phyloP scores from a whole-genome alignment of 2,113 vertebrate species.

The Rhinichthys klamathensis region DNA sequence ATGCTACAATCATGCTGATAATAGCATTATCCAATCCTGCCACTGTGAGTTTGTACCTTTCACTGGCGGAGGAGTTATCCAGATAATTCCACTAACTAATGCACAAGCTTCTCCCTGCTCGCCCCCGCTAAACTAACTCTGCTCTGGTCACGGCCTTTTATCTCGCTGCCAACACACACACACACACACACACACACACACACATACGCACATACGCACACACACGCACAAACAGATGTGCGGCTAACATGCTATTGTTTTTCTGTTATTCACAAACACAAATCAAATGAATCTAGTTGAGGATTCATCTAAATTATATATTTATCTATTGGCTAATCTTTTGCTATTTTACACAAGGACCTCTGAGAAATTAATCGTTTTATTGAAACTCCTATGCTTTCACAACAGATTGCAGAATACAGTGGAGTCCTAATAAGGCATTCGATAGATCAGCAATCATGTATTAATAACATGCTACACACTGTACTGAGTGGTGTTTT shows the following conservation, averaged over 20 bases:
- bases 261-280: neutral
- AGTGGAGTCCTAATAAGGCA: constrained; percentile 14
- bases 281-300: constrained; percentile 12
- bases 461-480: neutral
- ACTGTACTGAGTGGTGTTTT: constrained; percentile 28
- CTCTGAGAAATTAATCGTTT: neutral
- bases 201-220: neutral
- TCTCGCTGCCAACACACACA: constrained; percentile 40
- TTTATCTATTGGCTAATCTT: constrained; percentile 27
- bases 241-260: neutral
- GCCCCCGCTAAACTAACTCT: constrained; percentile 61
- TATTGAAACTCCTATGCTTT: neutral
- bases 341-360: constrained; percentile 22
- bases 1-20: constrained; percentile 76
- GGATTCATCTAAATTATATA: constrained; percentile 30
- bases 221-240: neutral
- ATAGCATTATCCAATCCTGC: constrained; percentile 79
- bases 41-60: constrained; percentile 70
- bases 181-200: constrained; percentile 24
- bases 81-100: constrained; percentile 80
- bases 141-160: constrained; percentile 63
- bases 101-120: constrained; percentile 65
- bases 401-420: constrained; percentile 20
- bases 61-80: constrained; percentile 70
- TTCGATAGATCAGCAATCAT: constrained; percentile 17